These are phyloP conservation scores for Tachina grossa DNA, from an alignment of 2,888 invertebrate species.

Conservation along the genomic window DNA sequence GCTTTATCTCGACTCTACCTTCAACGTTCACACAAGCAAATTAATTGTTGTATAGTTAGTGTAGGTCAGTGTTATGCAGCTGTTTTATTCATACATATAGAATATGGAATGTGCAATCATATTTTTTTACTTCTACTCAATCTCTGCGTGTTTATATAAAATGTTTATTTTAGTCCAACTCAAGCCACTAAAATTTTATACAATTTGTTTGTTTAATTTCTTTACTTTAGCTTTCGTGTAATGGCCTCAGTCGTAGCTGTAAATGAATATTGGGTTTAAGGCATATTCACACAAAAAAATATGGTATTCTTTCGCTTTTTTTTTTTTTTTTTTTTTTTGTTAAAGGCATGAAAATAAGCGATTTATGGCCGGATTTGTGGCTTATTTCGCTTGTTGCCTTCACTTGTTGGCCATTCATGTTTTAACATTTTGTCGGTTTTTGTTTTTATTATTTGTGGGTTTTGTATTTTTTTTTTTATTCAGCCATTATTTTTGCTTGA, in stretches of 20 bases:
- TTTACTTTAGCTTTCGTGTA: not conserved
- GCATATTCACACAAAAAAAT: conserved; percentile 10
- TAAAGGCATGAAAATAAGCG: conserved; percentile 70
- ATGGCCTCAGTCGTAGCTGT: conserved; percentile 18
- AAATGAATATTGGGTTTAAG: conserved; percentile 35
- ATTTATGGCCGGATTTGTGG: conserved; percentile 73
- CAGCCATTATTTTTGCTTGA: conserved; percentile 43
- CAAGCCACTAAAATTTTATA: conserved; percentile 8
- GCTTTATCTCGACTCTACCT: not conserved
- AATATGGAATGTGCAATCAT: not conserved
- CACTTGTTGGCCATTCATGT: conserved; percentile 51
- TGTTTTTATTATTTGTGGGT: conserved; percentile 1
- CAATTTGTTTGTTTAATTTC: conserved; percentile 35
- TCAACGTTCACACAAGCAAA: conserved; percentile 1
- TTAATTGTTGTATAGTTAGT: conserved; percentile 20
- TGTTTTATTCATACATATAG: not conserved
- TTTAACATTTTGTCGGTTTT: conserved; percentile 35
- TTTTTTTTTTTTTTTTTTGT: no score
- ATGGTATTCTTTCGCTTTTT: conserved; percentile 22
- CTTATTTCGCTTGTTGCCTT: conserved; percentile 71
- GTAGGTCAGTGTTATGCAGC: conserved; percentile 66
- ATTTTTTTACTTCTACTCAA: conserved; percentile 37
- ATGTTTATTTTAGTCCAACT: conserved; percentile 31
- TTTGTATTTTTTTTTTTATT: conserved; percentile 18
- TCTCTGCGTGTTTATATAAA: conserved; percentile 13